Percentiles rank a stretch among this genome's conserved stretches.
phyloP scores from a whole-genome alignment of 2,888 invertebrate species.

The Heterodera filipjevi region DNA sequence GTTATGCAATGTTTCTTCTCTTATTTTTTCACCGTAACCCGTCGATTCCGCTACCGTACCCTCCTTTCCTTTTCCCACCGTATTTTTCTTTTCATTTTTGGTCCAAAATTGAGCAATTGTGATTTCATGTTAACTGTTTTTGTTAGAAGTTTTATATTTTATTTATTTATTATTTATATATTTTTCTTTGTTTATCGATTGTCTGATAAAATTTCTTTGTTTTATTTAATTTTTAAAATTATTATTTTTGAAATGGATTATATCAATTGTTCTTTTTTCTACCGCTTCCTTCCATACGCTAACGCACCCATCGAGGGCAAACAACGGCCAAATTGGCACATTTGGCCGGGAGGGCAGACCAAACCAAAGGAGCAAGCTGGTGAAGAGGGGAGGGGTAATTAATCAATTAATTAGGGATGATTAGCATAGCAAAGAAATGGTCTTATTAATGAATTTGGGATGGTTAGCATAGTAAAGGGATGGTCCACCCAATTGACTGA shows the following conservation, averaged over 20 bases:
- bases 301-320: slow-evolving; percentile 8
- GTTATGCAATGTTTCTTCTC: too few species aligned
- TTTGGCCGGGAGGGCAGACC: slow-evolving; percentile 23
- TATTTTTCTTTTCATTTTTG: neutral
- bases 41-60: too few species aligned
- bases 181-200: slow-evolving; percentile 22
- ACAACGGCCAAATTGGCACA: slow-evolving; percentile 27
- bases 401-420: neutral
- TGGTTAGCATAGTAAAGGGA: neutral
- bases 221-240: too few species aligned
- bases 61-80: neutral
- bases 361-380: slow-evolving; percentile 23
- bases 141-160: slow-evolving; percentile 1
- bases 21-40: too few species aligned
- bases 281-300: slow-evolving; percentile 25
- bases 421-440: too few species aligned
- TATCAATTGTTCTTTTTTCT: slow-evolving; percentile 1
- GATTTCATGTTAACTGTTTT: slow-evolving; percentile 12
- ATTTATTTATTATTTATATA: slow-evolving; percentile 7
- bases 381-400: neutral
- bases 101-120: neutral
- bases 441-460: too few species aligned
- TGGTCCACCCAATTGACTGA: neutral
- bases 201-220: too few species aligned
- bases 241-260: slow-evolving; percentile 21